Evolutionary conservation across 37 sponge, comb jelly and placozoan genomes (phyloP).

Genomic region (Hormiphora californensis): DNA sequence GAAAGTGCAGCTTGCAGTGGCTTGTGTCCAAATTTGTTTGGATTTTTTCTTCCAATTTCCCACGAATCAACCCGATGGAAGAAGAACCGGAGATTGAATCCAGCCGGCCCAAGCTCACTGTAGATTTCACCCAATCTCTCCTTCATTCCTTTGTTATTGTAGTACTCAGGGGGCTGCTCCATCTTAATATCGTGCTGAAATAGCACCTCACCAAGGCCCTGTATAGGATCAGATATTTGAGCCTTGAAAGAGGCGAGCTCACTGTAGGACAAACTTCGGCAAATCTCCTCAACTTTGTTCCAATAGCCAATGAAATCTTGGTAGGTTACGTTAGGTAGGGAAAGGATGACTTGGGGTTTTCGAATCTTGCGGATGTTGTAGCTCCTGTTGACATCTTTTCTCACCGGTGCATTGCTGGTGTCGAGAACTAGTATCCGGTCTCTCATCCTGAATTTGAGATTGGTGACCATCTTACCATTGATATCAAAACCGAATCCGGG

Average conservation of each 20-base stretch:
- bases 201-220: neutral
- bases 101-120: conserved; percentile 26
- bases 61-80: neutral
- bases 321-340: neutral
- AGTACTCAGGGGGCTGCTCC: neutral
- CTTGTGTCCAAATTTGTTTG: too few species aligned
- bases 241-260: neutral
- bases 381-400: neutral
- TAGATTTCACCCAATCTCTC: neutral
- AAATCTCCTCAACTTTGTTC: neutral
- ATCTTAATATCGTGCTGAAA: neutral
- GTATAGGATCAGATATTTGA: neutral
- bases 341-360: neutral
- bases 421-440: neutral
- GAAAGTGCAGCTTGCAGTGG: too few species aligned
- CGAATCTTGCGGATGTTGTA: conserved; percentile 13
- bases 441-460: neutral
- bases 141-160: neutral
- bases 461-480: neutral
- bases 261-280: neutral
- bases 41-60: too few species aligned
- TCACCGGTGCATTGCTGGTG: neutral
- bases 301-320: neutral
- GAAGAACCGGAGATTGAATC: neutral
- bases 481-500: conserved; percentile 38